phyloP scores from a whole-genome alignment of 1,140 invertebrate genomes.

The Subanguina moxae region DNA sequence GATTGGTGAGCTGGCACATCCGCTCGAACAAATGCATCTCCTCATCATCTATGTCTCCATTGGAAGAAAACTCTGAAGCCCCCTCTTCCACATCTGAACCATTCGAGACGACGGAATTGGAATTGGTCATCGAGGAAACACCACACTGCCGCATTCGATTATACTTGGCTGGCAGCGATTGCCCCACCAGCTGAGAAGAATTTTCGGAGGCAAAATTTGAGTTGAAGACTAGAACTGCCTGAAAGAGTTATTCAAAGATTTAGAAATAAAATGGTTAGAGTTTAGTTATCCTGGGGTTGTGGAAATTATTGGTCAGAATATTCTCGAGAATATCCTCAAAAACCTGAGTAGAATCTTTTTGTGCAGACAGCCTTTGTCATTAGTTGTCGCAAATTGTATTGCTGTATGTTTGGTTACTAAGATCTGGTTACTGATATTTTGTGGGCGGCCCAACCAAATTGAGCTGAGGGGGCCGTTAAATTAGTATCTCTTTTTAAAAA shows the following conservation, averaged over 20 bases:
- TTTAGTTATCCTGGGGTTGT: too few species aligned
- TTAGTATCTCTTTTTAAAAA: neutral
- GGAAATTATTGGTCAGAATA: too few species aligned
- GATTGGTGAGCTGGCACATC: neutral
- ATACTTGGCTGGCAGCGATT: neutral
- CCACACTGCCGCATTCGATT: neutral
- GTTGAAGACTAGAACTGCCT: neutral
- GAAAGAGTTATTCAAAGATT: neutral
- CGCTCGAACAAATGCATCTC: neutral
- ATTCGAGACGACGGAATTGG: neutral
- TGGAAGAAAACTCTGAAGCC: neutral
- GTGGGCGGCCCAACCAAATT: too few species aligned
- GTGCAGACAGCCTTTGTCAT: too few species aligned
- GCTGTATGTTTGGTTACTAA: too few species aligned
- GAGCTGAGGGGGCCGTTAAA: too few species aligned
- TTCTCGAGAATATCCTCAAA: too few species aligned
- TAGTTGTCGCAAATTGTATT: too few species aligned
- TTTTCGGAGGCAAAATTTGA: neutral
- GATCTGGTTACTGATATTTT: too few species aligned
- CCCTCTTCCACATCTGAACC: neutral
- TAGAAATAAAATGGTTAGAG: too few species aligned
- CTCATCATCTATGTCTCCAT: neutral
- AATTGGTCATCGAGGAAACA: neutral
- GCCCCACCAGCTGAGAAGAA: neutral
- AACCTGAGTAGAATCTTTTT: too few species aligned